Percentiles rank a stretch among this genome's conserved stretches.
Conservation (phyloP, 1,140 invertebrate genomes). For the Lordiphosa stackelbergi region DNA sequence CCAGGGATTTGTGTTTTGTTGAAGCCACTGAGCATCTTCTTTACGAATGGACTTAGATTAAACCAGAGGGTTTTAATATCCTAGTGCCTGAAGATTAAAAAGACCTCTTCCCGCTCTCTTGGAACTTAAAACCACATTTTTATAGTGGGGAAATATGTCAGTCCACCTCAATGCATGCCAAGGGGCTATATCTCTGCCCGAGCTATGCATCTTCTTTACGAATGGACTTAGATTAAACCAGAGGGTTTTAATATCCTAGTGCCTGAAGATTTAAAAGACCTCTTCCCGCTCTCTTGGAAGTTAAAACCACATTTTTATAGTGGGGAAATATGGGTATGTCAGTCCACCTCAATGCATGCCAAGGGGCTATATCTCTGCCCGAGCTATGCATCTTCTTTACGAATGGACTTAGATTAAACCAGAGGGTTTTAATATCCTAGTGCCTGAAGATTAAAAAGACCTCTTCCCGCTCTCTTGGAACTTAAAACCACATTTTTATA, state of each 20-base stretch:
- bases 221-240: conserved; percentile 23
- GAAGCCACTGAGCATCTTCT: conserved; percentile 51
- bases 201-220: conserved; percentile 4
- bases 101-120: conserved; percentile 24
- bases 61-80: conserved; percentile 43
- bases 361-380: neutral
- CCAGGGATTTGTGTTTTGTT: conserved; percentile 56
- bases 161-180: conserved; percentile 25
- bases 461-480: conserved; percentile 31
- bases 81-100: conserved; percentile 27
- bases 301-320: conserved; percentile 28
- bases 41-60: conserved; percentile 57
- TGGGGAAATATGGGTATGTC: neutral
- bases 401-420: conserved; percentile 22
- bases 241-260: conserved; percentile 28
- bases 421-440: conserved; percentile 27
- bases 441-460: conserved; percentile 12
- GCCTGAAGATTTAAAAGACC: conserved; percentile 7
- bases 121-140: conserved; percentile 38
- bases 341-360: conserved; percentile 26
- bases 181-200: neutral
- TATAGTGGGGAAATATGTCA: conserved; percentile 2
- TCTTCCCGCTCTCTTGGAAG: conserved; percentile 36
- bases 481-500: conserved; percentile 23
- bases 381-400: conserved; percentile 4